These are phyloP conservation scores for Sarcophaga bullata DNA, from an alignment of 1,140 invertebrate species.

Conservation along the genomic window DNA sequence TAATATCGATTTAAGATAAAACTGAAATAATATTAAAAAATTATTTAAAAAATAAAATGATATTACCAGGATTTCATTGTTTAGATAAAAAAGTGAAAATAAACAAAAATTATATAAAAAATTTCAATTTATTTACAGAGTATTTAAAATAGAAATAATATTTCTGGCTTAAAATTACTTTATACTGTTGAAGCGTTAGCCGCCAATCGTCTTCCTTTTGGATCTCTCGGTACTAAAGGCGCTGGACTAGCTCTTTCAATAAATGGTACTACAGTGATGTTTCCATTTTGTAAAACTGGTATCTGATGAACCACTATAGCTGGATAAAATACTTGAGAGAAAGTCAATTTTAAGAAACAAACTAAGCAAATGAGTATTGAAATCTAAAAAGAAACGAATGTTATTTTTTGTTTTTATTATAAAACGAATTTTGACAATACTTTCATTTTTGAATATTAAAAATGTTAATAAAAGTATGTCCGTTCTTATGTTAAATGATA, in stretches of 20 bases:
- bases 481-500: background rate
- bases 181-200: too few relatives aligned
- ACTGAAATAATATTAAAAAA: too few relatives aligned
- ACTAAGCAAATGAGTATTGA: background rate
- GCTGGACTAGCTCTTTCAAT: background rate
- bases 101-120: too few relatives aligned
- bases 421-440: background rate
- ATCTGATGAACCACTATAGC: background rate
- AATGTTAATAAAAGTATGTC: background rate
- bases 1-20: too few relatives aligned
- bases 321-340: background rate
- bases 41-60: too few relatives aligned
- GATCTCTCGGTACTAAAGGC: background rate
- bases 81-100: too few relatives aligned
- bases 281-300: background rate
- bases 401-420: background rate
- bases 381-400: background rate
- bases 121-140: too few relatives aligned
- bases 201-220: background rate
- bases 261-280: background rate
- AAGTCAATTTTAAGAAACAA: background rate
- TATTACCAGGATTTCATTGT: too few relatives aligned
- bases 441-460: background rate
- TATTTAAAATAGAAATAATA: too few relatives aligned
- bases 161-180: too few relatives aligned